Evolutionary conservation across 1,140 invertebrate species (phyloP).

Genomic region (Chionoecetes opilio): DNA sequence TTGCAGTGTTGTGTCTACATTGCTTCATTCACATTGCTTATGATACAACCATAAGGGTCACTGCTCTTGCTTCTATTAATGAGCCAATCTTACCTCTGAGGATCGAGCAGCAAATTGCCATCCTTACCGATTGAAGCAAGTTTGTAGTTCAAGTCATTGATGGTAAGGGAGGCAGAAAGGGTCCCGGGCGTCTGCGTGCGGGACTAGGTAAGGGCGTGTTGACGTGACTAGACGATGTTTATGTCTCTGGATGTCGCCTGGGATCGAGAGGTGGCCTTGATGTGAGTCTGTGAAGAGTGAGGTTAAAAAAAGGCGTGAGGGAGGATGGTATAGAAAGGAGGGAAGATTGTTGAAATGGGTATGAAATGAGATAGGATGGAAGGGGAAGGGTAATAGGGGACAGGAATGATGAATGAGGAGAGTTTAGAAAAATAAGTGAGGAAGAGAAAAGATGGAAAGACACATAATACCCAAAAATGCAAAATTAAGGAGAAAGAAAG

Average conservation of each 20-base stretch:
- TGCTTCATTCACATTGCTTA: neutral
- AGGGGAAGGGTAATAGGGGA: no score
- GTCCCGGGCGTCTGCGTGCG: no score
- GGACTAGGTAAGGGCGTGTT: no score
- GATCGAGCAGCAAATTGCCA: neutral
- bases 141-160: neutral
- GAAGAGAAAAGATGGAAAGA: neutral
- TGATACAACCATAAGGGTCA: neutral
- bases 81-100: neutral
- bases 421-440: no score
- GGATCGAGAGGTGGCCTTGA: neutral
- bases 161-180: no score
- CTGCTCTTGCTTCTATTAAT: neutral
- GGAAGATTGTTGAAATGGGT: no score
- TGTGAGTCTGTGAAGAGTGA: neutral
- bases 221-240: no score
- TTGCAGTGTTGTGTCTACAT: no score
- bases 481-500: no score
- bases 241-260: no score
- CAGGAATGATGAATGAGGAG: no score
- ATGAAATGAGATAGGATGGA: no score
- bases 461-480: neutral
- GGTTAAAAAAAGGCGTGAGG: neutral
- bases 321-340: neutral
- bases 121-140: neutral